phyloP scores from a whole-genome alignment of 2,113 vertebrate species.

The Onychostoma macrolepis region DNA sequence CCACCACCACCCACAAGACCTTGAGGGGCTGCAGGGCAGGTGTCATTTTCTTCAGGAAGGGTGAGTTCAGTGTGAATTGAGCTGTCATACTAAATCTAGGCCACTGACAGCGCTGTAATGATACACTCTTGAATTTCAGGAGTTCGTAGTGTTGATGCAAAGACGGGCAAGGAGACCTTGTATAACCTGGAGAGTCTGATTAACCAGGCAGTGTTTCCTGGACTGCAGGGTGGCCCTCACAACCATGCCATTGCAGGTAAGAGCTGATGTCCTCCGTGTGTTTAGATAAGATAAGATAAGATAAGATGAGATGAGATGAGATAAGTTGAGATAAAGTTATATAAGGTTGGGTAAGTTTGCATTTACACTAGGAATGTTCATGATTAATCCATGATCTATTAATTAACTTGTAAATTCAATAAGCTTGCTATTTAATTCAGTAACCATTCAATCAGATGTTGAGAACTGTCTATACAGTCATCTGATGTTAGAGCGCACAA shows the following conservation, averaged over 20 bases:
- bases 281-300: background rate
- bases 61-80: constrained; percentile 65
- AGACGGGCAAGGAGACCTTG: constrained; percentile 85
- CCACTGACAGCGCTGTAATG: background rate
- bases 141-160: constrained; percentile 85
- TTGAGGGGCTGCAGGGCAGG: constrained; percentile 91
- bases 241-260: constrained; percentile 96
- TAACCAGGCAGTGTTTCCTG: constrained; percentile 95
- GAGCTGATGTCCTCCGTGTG: background rate
- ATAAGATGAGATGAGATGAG: no score
- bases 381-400: background rate
- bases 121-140: constrained; percentile 71
- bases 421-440: background rate
- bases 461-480: background rate
- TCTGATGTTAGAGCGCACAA: background rate
- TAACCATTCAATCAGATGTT: background rate
- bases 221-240: constrained; percentile 95
- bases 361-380: background rate
- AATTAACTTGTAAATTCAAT: background rate
- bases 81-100: background rate
- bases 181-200: constrained; percentile 92
- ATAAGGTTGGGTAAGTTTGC: background rate
- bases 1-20: constrained; percentile 97
- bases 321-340: no score
- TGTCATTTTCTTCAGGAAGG: constrained; percentile 94